Evolutionary conservation across 2,888 invertebrate genomes (phyloP).

Genomic region (Erebia epiphron): DNA sequence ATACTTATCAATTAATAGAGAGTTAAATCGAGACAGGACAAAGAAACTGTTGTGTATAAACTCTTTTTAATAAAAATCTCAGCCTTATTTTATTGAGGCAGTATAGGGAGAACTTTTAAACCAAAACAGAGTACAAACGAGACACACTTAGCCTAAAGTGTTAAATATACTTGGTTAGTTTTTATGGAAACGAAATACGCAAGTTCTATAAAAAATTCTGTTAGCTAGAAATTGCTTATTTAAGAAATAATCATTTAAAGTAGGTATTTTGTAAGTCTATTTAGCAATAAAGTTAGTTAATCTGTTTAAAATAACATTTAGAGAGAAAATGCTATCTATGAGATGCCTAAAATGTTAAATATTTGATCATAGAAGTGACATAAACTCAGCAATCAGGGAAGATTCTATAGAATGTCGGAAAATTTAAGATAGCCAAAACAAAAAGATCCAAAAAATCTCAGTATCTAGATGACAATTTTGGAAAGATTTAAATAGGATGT

Average conservation of each 20-base stretch:
- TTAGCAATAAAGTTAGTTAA: neutral
- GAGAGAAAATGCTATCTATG: neutral
- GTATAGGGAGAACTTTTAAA: no score
- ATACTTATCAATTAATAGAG: no score
- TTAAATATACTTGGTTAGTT: no score
- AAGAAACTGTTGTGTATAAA: no score
- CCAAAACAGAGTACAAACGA: no score
- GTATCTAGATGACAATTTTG: neutral
- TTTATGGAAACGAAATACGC: no score
- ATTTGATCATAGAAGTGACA: neutral
- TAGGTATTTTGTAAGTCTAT: neutral
- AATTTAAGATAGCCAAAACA: neutral
- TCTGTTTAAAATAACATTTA: neutral
- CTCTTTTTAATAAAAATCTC: no score
- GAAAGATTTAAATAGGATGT: constrained; percentile 10
- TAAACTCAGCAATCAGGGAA: neutral
- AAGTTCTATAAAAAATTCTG: neutral
- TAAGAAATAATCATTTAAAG: neutral
- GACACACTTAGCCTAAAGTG: no score
- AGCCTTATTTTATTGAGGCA: no score
- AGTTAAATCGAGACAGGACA: no score
- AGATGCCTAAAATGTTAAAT: neutral
- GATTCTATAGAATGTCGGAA: neutral
- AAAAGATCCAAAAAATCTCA: neutral
- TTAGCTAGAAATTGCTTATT: neutral